Evolutionary conservation across 1,140 invertebrate species (phyloP), one percentile per base, ranked within the genome.

Genomic region (Tetramorium simillimum): DNA sequence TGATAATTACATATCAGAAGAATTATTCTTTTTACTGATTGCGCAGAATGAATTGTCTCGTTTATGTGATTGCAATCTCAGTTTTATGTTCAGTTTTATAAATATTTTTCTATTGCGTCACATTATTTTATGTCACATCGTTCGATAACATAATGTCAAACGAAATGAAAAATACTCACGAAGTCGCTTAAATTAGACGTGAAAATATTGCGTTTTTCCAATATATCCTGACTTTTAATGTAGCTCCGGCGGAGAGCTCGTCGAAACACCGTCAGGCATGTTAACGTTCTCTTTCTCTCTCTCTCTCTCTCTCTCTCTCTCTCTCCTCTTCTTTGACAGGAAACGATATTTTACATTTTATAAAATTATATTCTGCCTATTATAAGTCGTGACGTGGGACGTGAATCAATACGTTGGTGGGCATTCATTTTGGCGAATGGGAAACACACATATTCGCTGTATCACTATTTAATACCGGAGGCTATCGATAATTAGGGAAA

Each of bases 401-500:
- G 18, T 6, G 53, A 72, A 84, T 62, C 18, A 73, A 60, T 21
- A 73, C 7, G 24, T 72, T 7, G 51, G 21, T 80, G 33, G 77
- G 33, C 43, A 65, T 81, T 70, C 4, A 28, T 37, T 75, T 75
- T 1, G 10, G 0, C 9, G 40, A 73, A 73, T 49, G 21, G 16
- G 24, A 58, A 82, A 73, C 18, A 21, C 24, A 7, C 4, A n/a
- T 18, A 18, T 51, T 70, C 18, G 28, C 3, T 16, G 1, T 4
- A n/a, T 82, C 28, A 21, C 56, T 56, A n/a, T 62, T 73, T 60
- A 58, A 69, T 69, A 56, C 10, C 33, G 6, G 37, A 58, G 63
- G 37, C 21, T 58, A 43, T 70, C 6, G 16, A 14, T 70, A 70
- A 84, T 84, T 75, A 75, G 49, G 53, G 65, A 46, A 70, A 56